Evolutionary conservation across 2,113 vertebrate genomes (phyloP).

Genomic region (human): DNA sequence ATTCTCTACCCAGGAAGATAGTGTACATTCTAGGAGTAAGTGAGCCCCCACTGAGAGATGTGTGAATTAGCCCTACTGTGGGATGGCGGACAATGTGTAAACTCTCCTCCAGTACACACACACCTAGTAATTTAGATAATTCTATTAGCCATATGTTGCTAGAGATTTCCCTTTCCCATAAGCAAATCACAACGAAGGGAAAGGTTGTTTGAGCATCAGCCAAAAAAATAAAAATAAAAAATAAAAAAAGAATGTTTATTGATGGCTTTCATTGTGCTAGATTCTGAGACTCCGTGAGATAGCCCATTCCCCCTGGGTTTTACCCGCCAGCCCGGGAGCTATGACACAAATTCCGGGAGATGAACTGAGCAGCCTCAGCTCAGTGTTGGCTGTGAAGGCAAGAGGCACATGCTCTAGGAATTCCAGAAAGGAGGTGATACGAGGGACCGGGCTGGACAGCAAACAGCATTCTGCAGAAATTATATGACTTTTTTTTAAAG

Average conservation of each 20-base stretch:
- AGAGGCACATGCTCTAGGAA: fast-evolving
- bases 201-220: not conserved
- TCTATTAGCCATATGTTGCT: not conserved
- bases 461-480: not conserved
- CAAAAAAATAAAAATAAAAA: not conserved
- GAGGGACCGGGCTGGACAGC: not conserved
- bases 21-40: not conserved
- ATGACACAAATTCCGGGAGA: not conserved
- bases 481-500: too few relatives aligned
- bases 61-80: fast-evolving
- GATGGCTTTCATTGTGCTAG: not conserved
- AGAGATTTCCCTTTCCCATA: not conserved
- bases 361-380: not conserved
- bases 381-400: not conserved
- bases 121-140: not conserved
- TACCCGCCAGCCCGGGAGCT: too few relatives aligned
- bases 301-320: not conserved
- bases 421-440: fast-evolving
- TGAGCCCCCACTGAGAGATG: fast-evolving
- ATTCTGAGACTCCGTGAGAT: not conserved
- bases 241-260: not conserved
- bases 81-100: too few relatives aligned
- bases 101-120: fast-evolving
- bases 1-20: not conserved
- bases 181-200: not conserved